phyloP scores from a whole-genome alignment of 2,888 invertebrate species.

The Amiota mariae region DNA sequence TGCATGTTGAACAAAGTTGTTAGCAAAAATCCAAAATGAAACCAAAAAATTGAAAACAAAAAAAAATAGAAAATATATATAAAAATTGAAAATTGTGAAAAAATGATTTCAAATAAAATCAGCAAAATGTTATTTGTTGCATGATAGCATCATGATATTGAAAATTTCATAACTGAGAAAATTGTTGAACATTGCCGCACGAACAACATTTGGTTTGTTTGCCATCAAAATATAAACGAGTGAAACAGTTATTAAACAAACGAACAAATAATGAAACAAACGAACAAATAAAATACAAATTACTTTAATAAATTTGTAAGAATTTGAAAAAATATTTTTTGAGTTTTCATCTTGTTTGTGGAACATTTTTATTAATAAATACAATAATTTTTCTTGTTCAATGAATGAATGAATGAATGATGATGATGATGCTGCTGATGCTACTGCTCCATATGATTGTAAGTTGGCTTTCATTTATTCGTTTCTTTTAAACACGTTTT shows the following conservation, averaged over 20 bases:
- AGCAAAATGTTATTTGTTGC: slow-evolving; percentile 20
- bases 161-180: slow-evolving; percentile 26
- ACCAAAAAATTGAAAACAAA: not conserved
- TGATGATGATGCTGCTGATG: not conserved
- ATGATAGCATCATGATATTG: slow-evolving; percentile 21
- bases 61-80: no score
- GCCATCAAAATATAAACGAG: no score
- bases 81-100: not conserved
- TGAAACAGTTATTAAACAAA: not conserved
- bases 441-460: not conserved
- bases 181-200: not conserved
- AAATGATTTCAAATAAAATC: slow-evolving; percentile 13
- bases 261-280: not conserved
- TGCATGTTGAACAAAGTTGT: not conserved
- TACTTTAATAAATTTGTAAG: no score
- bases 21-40: slow-evolving; percentile 1
- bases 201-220: not conserved
- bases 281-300: not conserved
- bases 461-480: not conserved
- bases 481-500: not conserved
- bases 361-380: no score
- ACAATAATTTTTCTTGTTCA: not conserved
- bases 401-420: not conserved
- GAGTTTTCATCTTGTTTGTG: no score
- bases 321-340: no score